Percentiles rank a stretch among this genome's conserved stretches.
phyloP scores from a whole-genome alignment of 2,888 invertebrate species.

The Drosophila fungiperda region DNA sequence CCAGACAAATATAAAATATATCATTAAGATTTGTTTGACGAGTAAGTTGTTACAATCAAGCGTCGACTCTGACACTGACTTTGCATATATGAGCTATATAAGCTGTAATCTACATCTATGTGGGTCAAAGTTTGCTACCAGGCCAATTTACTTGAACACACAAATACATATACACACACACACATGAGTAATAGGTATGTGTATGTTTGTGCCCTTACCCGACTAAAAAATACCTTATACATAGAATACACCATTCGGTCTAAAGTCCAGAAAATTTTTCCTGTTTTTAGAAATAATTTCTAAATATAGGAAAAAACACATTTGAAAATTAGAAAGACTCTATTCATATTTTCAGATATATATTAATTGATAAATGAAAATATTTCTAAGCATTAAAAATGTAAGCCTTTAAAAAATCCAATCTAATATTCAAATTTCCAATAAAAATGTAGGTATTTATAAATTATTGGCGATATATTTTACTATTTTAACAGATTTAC shows the following conservation, averaged over 20 bases:
- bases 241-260: not conserved
- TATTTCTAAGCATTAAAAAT: not conserved
- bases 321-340: not conserved
- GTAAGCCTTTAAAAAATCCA: not conserved
- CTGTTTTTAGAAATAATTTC: not conserved
- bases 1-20: conserved; percentile 5
- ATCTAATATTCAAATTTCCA: not conserved
- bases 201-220: no score
- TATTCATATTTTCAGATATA: not conserved
- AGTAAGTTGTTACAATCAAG: conserved; percentile 48
- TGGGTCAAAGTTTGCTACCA: conserved; percentile 60
- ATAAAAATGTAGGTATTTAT: not conserved
- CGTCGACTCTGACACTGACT: conserved; percentile 52
- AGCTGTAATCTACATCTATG: conserved; percentile 45
- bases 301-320: not conserved
- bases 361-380: not conserved
- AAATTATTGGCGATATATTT: no score
- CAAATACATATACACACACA: not conserved
- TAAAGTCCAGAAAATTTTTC: not conserved
- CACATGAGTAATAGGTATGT: conserved; percentile 11
- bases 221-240: not conserved
- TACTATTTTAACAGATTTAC: not conserved
- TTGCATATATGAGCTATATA: conserved; percentile 36
- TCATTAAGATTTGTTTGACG: not conserved
- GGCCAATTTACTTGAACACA: conserved; percentile 44